Evolutionary conservation across 2,797 vertebrate species (phyloP), one percentile per base, ranked within the genome.

Genomic region (Pangasius djambal): DNA sequence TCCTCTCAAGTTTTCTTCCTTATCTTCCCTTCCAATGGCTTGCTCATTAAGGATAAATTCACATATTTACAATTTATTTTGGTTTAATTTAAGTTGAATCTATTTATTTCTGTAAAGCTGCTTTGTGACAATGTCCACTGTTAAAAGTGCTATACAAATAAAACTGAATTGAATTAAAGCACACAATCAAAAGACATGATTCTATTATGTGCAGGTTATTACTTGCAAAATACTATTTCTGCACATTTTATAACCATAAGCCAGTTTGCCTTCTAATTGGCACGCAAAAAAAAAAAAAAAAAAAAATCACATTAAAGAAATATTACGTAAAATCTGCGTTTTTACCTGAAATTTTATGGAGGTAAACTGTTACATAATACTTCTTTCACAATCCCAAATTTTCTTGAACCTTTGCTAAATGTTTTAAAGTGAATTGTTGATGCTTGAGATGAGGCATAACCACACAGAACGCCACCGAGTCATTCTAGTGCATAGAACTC

Each of bases 391-490:
- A 74, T 88, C 86, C 83, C 67, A 84, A 63, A 78, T 59, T 72
- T 86, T 72, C 70, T 82, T 40, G 12, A 52, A 82, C 44, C 55
- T 86, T 65, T 65, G 10, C 28, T 65, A n/a, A 65, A 65, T 85
- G 59, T 82, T 85, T 86, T 88, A 50, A 59, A 87, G 67, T 50
- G 85, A 90, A 87, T 25, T 63, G 86, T 90, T 55, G 83, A 90
- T 57, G 77, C 86, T 70, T 61, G 40, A 9, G 57, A 90, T 91
- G 89, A 91, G 88, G 88, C 89, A 91, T 70, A 37, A 28, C 15
- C 22, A 94, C 95, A 95, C 95, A 96, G 95, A 95, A 95, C 93
- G 93, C 92, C 91, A 92, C 93, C 95, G 94, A 96, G 94, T 96
- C 95, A 95, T 92, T 93, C 89, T 92, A 93, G 94, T 95, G 94